Conservation (phyloP, 2,113 vertebrate species). For the Reinhardtius hippoglossoides region DNA sequence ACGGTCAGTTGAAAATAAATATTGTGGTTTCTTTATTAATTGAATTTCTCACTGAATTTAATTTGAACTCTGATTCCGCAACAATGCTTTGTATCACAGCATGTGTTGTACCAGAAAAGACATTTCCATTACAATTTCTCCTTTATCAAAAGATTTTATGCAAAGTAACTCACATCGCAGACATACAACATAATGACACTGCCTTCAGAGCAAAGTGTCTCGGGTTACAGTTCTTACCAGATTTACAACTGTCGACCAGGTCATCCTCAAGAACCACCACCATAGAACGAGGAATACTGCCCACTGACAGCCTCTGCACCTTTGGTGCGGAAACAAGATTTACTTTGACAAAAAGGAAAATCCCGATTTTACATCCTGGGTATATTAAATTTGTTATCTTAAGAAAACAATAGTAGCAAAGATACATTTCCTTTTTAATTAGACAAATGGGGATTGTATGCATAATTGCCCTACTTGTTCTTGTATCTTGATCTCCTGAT, state of each 20-base stretch:
- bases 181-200: background rate
- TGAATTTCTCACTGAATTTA: background rate
- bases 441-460: background rate
- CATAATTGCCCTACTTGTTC: slow-evolving; percentile 86
- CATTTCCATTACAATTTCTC: background rate
- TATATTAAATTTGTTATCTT: background rate
- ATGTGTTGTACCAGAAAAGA: background rate
- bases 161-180: too few species aligned
- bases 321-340: slow-evolving; percentile 49
- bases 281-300: slow-evolving; percentile 96
- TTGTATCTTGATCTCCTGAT: slow-evolving; percentile 98
- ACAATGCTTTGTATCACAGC: background rate
- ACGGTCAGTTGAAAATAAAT: background rate
- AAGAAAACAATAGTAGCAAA: background rate
- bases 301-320: slow-evolving; percentile 94
- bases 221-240: slow-evolving; percentile 83
- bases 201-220: background rate
- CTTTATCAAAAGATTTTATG: too few species aligned
- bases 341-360: too few species aligned
- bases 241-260: slow-evolving; percentile 95
- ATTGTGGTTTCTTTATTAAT: background rate
- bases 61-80: background rate
- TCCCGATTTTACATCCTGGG: background rate
- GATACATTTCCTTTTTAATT: background rate
- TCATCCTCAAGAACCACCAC: slow-evolving; percentile 94